Percentiles rank a stretch among this genome's conserved stretches.
Conservation (phyloP, 2,113 vertebrate genomes). For the Neodontobutis hainanensis region DNA sequence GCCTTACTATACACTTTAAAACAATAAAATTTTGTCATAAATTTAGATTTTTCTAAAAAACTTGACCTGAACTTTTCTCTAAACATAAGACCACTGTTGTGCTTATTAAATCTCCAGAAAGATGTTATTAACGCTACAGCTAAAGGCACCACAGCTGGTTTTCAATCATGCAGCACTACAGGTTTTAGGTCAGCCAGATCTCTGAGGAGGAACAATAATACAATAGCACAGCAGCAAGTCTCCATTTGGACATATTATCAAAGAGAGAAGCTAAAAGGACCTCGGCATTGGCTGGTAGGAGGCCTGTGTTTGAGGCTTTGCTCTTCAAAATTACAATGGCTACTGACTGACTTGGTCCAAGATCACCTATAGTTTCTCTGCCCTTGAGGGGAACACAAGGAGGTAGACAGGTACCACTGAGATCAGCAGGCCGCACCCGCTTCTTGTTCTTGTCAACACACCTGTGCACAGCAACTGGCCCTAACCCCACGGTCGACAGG, state of each 20-base stretch:
- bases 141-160: constrained; percentile 63
- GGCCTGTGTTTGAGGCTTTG: constrained; percentile 60
- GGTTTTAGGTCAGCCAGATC: constrained; percentile 66
- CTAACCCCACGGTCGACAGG: constrained; percentile 36
- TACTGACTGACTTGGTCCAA: constrained; percentile 47
- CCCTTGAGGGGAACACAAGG: constrained; percentile 68
- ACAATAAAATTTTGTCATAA: background rate
- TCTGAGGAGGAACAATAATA: constrained; percentile 63
- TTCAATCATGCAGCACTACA: constrained; percentile 72
- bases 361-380: constrained; percentile 64
- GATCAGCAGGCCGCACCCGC: constrained; percentile 59
- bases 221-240: constrained; percentile 76
- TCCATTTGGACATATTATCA: constrained; percentile 71
- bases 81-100: constrained; percentile 44
- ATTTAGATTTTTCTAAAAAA: background rate
- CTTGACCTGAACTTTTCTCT: background rate
- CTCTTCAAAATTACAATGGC: constrained; percentile 65
- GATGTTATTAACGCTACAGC: constrained; percentile 52
- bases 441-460: constrained; percentile 52
- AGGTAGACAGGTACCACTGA: constrained; percentile 61
- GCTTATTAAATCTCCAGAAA: constrained; percentile 62
- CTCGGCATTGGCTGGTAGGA: constrained; percentile 58
- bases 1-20: background rate
- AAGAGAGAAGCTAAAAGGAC: constrained; percentile 65
- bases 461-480: constrained; percentile 26